Evolutionary conservation across 2,113 vertebrate genomes (phyloP), one percentile per base, ranked within the genome.

Genomic region (Corythornis vintsioides): DNA sequence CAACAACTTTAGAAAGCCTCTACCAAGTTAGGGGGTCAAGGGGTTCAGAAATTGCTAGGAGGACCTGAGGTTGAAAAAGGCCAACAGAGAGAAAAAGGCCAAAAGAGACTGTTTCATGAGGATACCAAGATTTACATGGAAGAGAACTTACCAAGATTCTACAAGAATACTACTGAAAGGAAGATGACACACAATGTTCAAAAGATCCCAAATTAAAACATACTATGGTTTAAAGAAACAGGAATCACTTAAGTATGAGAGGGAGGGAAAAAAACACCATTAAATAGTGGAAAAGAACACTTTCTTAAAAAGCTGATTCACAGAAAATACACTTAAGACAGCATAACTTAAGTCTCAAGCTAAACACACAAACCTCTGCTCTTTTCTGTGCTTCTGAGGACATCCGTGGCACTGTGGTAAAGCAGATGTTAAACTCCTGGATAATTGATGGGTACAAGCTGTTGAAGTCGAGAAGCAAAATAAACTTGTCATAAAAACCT

Each of bases 401-500:
- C 72, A 98, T 95, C 71, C 99, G 96, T 67, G 99, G 98, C 42
- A 99, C 98, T 5, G 99, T 99, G 89, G 99, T 99, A 97, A 99
- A 99, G 96, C 99, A 99, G 97, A 99, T 99, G 97, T 99, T 99
- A 96, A 99, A 99, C 97, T 99, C 99, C 85, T 99, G 99, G 95
- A 99, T 99, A 97, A 99, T 99, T 3, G 99, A 99, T 70, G 99
- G 99, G 96, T 99, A 99, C 97, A 99, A 97, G 95, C 99, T 99
- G 97, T 99, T 99, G 98, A 99, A 99, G 98, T 99, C 99, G 88
- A 99, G 98, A 97, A 99, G 98, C 96, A 99, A 98, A 96, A 99
- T 97, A 97, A 99, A 99, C 96, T 98, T 99, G 96, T 99, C 99
- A 92, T 99, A 99, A 98, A 99, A 99, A 96, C 99, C 99, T 99